Evolutionary conservation across 2,113 vertebrate species (phyloP).

Genomic region (Acrocephalus kingi): DNA sequence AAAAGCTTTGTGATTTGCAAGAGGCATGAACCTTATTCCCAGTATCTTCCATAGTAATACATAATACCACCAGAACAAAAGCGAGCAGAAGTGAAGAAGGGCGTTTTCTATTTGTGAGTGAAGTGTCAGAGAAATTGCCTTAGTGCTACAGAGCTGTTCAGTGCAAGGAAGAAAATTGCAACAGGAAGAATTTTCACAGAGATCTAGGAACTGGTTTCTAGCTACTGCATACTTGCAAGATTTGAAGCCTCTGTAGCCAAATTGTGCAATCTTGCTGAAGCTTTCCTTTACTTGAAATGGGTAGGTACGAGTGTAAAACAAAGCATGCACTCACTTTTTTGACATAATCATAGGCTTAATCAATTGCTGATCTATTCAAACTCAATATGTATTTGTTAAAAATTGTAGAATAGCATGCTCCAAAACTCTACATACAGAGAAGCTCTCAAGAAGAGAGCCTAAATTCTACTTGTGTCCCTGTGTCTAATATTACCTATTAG

Average conservation of each 20-base stretch:
- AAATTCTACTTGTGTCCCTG: not conserved
- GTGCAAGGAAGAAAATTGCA: not conserved
- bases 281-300: not conserved
- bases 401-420: not conserved
- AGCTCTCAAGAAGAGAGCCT: not conserved
- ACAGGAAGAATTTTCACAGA: not conserved
- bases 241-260: not conserved
- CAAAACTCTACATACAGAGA: not conserved
- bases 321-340: not conserved
- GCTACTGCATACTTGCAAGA: not conserved
- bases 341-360: not conserved
- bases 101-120: not conserved
- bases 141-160: not conserved
- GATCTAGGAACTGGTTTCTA: not conserved
- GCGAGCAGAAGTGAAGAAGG: accelerated
- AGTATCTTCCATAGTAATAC: not conserved
- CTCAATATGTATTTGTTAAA: not conserved
- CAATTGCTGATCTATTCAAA: not conserved
- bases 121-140: not conserved
- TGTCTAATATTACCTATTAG: not conserved
- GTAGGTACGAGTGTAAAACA: not conserved
- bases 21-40: not conserved
- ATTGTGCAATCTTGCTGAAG: not conserved
- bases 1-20: not conserved
- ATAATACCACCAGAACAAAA: not conserved